phyloP scores from a whole-genome alignment of 2,888 invertebrate species.

The Omphaloscelis lunosa region DNA sequence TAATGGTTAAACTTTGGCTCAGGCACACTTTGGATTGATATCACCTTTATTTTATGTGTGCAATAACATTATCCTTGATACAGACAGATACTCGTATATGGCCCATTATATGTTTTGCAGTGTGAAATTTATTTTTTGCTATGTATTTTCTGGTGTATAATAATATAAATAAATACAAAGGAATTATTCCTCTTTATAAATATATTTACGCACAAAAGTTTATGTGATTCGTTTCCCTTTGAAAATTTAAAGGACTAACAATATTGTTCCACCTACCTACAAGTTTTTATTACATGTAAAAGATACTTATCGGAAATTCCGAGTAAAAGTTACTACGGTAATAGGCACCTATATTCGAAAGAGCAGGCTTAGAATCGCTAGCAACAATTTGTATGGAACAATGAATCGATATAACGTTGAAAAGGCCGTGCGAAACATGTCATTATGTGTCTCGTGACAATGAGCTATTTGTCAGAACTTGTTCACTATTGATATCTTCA shows the following conservation, averaged over 20 bases:
- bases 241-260: conserved; percentile 6
- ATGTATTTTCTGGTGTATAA: too few relatives aligned
- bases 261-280: background rate
- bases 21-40: background rate
- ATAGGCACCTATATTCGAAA: background rate
- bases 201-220: conserved; percentile 1
- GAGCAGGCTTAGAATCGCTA: background rate
- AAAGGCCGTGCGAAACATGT: conserved; percentile 27
- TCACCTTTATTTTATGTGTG: background rate
- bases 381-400: conserved; percentile 29
- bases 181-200: background rate
- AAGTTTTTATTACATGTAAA: conserved; percentile 22
- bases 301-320: background rate
- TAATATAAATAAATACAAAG: background rate
- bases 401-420: conserved; percentile 38
- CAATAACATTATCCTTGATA: background rate
- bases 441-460: conserved; percentile 38
- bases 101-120: too few relatives aligned
- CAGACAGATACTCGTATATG: background rate
- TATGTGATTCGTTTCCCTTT: background rate
- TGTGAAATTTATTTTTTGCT: too few relatives aligned
- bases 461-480: conserved; percentile 62
- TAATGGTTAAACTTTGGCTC: background rate
- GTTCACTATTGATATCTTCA: conserved; percentile 37
- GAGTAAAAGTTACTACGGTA: background rate